These are phyloP conservation scores for Pecten maximus DNA, from an alignment of 2,888 invertebrate genomes.

Conservation along the genomic window DNA sequence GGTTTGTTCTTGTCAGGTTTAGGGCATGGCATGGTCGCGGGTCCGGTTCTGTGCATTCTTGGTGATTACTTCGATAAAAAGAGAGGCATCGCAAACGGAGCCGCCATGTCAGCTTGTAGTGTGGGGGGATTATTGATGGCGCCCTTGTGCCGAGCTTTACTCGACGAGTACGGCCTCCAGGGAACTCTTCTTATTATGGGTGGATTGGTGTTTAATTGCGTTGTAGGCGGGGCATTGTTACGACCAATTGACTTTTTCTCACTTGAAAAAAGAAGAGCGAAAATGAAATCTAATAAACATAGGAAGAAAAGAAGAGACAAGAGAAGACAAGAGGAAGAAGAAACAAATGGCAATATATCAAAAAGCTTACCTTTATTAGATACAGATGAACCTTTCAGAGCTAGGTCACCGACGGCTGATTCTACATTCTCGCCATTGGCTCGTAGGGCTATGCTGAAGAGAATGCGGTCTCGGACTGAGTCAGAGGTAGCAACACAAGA, in stretches of 20 bases:
- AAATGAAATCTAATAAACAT: neutral
- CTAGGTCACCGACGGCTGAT: neutral
- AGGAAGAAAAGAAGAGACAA: neutral
- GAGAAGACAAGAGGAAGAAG: neutral
- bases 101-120: neutral
- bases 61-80: conserved; percentile 41
- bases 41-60: neutral
- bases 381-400: neutral
- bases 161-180: conserved; percentile 39
- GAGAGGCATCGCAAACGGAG: conserved; percentile 38
- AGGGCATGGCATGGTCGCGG: neutral
- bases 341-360: neutral
- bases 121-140: conserved; percentile 38
- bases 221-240: neutral
- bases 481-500: neutral
- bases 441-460: conserved; percentile 27
- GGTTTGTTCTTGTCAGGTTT: neutral
- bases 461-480: neutral
- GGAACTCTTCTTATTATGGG: conserved; percentile 37
- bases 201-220: neutral
- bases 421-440: neutral
- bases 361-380: neutral
- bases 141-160: neutral
- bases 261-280: neutral
- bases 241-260: conserved; percentile 28